Evolutionary conservation across 2,113 vertebrate species (phyloP).

Genomic region (Eudorcas thomsonii): DNA sequence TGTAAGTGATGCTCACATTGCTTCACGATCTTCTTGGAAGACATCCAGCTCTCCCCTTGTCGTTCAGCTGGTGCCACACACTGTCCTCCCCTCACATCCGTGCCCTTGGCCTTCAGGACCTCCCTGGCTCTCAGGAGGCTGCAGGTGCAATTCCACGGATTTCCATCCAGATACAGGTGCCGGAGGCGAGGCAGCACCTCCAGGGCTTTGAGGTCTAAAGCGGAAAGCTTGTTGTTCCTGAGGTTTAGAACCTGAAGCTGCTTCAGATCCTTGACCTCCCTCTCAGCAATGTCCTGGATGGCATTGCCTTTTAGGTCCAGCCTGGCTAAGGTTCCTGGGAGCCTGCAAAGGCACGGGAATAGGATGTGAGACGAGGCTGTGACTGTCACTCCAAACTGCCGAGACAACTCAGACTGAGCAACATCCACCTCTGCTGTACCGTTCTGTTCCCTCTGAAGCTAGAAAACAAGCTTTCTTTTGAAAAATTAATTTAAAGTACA

Average conservation of each 20-base stretch:
- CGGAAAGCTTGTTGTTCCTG: constrained; percentile 85
- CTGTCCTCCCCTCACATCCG: constrained; percentile 83
- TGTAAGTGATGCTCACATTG: constrained; percentile 77
- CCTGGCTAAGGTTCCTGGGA: constrained; percentile 84
- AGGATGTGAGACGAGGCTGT: background rate
- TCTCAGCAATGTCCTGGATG: constrained; percentile 80
- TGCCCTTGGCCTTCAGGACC: constrained; percentile 79
- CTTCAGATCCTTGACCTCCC: constrained; percentile 82
- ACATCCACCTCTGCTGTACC: background rate
- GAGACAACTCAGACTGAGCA: background rate
- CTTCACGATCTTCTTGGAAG: constrained; percentile 81
- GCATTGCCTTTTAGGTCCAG: constrained; percentile 87
- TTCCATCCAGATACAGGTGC: constrained; percentile 85
- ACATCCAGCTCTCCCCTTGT: constrained; percentile 85
- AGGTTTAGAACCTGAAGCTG: constrained; percentile 89
- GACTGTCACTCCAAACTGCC: background rate
- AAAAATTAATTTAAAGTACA: constrained; percentile 6
- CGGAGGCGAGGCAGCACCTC: constrained; percentile 82
- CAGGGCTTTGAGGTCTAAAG: constrained; percentile 78
- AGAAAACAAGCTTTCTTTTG: background rate
- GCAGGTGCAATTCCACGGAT: constrained; percentile 89
- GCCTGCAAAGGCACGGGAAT: constrained; percentile 74
- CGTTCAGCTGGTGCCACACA: constrained; percentile 78
- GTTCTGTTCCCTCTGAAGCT: background rate
- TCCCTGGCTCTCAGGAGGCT: constrained; percentile 81